Evolutionary conservation across 2,888 invertebrate species (phyloP).

Genomic region (Thereva unica): DNA sequence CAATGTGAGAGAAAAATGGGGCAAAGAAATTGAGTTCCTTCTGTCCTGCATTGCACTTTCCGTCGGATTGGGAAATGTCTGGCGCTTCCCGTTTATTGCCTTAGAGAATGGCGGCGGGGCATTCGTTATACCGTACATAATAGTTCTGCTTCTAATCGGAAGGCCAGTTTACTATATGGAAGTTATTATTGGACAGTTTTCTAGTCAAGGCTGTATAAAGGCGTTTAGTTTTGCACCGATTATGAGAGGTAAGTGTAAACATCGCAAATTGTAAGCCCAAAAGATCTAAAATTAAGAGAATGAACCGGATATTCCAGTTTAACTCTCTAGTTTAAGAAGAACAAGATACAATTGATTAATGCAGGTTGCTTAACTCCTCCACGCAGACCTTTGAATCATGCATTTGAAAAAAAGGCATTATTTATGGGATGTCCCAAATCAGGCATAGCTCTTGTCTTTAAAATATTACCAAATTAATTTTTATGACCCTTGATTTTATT

Average conservation of each 20-base stretch:
- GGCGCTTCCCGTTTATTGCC: constrained; percentile 70
- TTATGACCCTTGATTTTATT: too few relatives aligned
- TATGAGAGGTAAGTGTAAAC: constrained; percentile 70
- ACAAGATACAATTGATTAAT: too few relatives aligned
- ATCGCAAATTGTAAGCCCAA: too few relatives aligned
- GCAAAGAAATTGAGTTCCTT: constrained; percentile 66
- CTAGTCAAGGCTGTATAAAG: constrained; percentile 69
- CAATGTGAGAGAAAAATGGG: constrained; percentile 61
- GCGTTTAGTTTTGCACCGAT: constrained; percentile 68
- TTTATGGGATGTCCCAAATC: background rate
- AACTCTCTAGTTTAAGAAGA: too few relatives aligned
- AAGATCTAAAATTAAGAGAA: too few relatives aligned
- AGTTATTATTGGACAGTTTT: constrained; percentile 73
- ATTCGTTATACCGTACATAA: constrained; percentile 68
- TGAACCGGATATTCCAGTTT: too few relatives aligned
- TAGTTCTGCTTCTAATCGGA: constrained; percentile 67
- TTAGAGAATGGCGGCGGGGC: constrained; percentile 71
- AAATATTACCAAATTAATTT: background rate
- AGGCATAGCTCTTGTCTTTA: background rate
- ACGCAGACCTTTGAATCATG: too few relatives aligned
- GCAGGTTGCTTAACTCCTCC: too few relatives aligned
- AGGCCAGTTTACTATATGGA: constrained; percentile 74
- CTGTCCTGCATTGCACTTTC: constrained; percentile 65
- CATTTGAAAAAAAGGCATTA: background rate
- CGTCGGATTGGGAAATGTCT: constrained; percentile 70